Base-by-base conservation (phyloP, 1,140 invertebrate species). In the Mya arenaria region DNA sequence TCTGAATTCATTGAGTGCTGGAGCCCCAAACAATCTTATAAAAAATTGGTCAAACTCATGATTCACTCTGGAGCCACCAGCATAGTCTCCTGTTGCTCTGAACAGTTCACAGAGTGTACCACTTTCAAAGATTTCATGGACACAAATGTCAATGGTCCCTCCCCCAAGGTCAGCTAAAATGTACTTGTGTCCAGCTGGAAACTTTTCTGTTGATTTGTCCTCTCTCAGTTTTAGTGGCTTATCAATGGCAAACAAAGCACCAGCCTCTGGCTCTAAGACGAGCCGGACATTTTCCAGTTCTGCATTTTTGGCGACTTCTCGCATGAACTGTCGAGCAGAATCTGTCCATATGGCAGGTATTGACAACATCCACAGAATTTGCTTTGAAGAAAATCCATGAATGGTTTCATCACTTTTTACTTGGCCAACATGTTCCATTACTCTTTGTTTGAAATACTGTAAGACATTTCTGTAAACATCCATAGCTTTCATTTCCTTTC, bases 91-190 rank as follows among this genome's bases (percentile, higher is more conserved):
- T 5, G 72, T 75, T 10, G 72, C 41, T 30, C 58, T 17, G 32
- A 62, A 25, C 8, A 75, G 13, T 36, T 75, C 72, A 4, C 58
- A 37, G 25, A 75, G 25, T 23, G 23, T 4, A 41, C 48, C 25
- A 28, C 25, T 58, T 30, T 4, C 23, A 4, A 75, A n/a, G 17
- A 75, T 34, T 44, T 75, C 72, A 48, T 75, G 72, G 15, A 62
- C 44, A 34, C 55, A 75, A 39, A 75, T 75, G 44, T 75, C 72
- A 5, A 39, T 44, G 25, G 58, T 75, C n/a, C 68, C 68, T 4
- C 68, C 68, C 13, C 68, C 68, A 55, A 72, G 30, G 36, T 72
- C 68, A 34, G 68, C 68, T 55, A 72, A 52, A 23, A 72, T 56
- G 30, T 72, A 72, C 15, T 56, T 72, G n/a, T 32, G 48, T 1